Evolutionary conservation across 2,113 vertebrate species (phyloP), one percentile per base, ranked within the genome.

Genomic region (Thalassoma bifasciatum): DNA sequence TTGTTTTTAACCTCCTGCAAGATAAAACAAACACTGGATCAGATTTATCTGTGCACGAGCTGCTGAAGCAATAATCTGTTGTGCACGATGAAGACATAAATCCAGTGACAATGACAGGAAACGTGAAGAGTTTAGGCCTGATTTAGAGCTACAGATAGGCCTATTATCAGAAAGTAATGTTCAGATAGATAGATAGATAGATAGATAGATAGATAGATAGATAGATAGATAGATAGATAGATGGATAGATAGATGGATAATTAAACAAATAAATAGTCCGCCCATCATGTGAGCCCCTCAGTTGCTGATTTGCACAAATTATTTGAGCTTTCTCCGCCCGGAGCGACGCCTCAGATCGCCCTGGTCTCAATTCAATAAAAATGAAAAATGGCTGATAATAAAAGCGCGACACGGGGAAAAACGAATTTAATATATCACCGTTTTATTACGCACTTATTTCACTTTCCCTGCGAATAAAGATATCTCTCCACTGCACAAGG

Each of bases 401-500:
- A 95, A 94, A 91, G 36, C 79, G 87, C 88, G 93, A 93, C 92
- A 89, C 92, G 84, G 84, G 89, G 91, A 91, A 93, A 94, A 89
- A 93, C 92, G 92, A 92, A 93, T 93, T 94, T 93, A 94, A 94
- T 93, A 93, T 91, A 94, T 95, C 93, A 94, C 91, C 91, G 93
- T 94, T 94, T 95, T 94, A 95, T 94, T 94, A 94, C 93, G 89
- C 90, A 93, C 92, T 94, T 94, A 94, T 94, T 94, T 94, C 94
- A 93, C 92, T 91, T 94, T 94, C 92, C 82, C 87, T 84, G 90
- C 86, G 92, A 93, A 93, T 93, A 92, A 91, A 94, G 93, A 94
- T 92, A 93, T 93, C 93, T 93, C 94, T 94, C 91, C 54, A 81
- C 89, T 82, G 90, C 92, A 91, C 91, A 86, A 92, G 88, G 90